These are phyloP conservation scores for Muscicapa comitata DNA, from an alignment of 2,797 vertebrate species.

Conservation along the genomic window DNA sequence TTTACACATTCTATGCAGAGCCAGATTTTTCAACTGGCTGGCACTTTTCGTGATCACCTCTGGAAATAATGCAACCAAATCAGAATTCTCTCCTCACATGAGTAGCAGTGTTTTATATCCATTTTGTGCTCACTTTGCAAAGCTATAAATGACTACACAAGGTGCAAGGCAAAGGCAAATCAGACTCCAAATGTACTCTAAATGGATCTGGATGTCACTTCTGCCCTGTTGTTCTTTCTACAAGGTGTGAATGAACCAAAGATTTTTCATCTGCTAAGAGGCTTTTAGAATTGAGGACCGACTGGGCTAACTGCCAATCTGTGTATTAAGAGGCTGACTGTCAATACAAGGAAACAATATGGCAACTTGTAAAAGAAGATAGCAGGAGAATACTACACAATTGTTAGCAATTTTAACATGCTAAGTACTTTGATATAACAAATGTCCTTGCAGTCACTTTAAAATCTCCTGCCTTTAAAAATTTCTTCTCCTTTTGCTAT, in stretches of 20 bases:
- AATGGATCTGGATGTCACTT: constrained; percentile 60
- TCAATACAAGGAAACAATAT: constrained; percentile 30
- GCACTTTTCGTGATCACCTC: background rate
- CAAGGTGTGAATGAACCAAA: constrained; percentile 66
- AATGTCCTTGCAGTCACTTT: background rate
- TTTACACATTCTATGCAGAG: background rate
- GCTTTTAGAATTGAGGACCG: constrained; percentile 35
- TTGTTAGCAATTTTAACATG: constrained; percentile 4
- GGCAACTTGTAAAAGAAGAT: constrained; percentile 1
- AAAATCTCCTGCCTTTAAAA: background rate
- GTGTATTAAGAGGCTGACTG: constrained; percentile 44
- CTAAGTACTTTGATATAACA: background rate
- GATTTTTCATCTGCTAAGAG: constrained; percentile 60
- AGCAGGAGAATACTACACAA: background rate
- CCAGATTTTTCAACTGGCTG: background rate
- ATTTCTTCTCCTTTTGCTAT: background rate
- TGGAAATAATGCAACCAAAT: constrained; percentile 46
- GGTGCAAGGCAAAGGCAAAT: constrained; percentile 31
- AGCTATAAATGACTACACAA: constrained; percentile 39
- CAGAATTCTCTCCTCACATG: background rate
- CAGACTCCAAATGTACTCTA: constrained; percentile 15
- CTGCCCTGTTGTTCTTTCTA: constrained; percentile 61
- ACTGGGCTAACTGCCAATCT: constrained; percentile 52
- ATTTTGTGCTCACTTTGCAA: constrained; percentile 41
- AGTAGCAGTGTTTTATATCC: background rate